These are phyloP conservation scores for Sparidentex hasta DNA, from an alignment of 2,797 vertebrate species.

Conservation along the genomic window DNA sequence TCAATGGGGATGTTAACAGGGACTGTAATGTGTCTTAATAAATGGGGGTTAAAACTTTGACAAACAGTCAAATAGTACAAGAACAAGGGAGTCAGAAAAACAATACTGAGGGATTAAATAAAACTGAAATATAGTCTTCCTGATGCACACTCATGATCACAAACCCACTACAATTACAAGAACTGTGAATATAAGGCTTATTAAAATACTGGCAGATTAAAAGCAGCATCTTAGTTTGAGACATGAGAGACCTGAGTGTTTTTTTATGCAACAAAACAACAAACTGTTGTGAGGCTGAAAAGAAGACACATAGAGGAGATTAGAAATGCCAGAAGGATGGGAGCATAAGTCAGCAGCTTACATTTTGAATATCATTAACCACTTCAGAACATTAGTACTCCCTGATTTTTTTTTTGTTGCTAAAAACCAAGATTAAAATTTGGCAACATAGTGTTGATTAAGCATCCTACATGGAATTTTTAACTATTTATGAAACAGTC, in stretches of 20 bases:
- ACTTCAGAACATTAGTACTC: no score
- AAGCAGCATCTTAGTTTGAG: background rate
- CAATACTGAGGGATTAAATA: background rate
- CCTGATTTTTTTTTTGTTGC: no score
- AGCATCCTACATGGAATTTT: no score
- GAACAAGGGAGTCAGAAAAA: background rate
- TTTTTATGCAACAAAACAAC: background rate
- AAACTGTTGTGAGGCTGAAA: conserved; percentile 2
- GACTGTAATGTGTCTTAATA: background rate
- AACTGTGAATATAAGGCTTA: background rate
- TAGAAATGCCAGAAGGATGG: background rate
- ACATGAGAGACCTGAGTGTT: background rate
- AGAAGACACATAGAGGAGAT: background rate
- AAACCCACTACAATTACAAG: background rate
- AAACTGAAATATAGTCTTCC: background rate
- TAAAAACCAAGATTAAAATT: no score
- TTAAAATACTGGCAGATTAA: background rate
- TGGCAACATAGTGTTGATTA: no score
- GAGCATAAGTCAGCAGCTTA: background rate
- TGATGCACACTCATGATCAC: background rate
- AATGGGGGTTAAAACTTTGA: background rate
- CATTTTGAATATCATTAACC: no score
- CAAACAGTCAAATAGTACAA: background rate
- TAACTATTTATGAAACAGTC: no score
- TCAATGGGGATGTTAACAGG: background rate